Conservation (phyloP, 2,797 vertebrate genomes). For the Arrhamphus sclerolepis region DNA sequence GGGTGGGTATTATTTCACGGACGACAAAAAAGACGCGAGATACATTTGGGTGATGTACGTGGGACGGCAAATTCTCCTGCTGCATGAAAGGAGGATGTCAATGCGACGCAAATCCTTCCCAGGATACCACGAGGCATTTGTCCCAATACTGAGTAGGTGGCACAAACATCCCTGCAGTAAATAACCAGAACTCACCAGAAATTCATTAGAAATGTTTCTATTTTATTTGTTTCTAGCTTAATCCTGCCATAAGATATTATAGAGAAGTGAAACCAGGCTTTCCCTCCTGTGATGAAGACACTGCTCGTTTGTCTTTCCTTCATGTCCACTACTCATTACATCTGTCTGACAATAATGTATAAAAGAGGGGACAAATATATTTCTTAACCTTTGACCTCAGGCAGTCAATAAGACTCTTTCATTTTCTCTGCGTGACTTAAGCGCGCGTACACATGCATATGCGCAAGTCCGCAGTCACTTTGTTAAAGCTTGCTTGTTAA, state of each 20-base stretch:
- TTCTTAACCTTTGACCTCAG: constrained; percentile 56
- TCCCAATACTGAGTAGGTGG: constrained; percentile 50
- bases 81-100: constrained; percentile 27
- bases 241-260: constrained; percentile 19
- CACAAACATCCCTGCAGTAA: constrained; percentile 21
- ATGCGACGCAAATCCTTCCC: constrained; percentile 54
- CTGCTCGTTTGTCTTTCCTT: constrained; percentile 12
- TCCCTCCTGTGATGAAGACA: constrained; percentile 1
- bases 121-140: constrained; percentile 31
- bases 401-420: constrained; percentile 56
- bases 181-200: constrained; percentile 30
- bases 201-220: constrained; percentile 39
- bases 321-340: background rate
- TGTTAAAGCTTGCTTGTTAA: constrained; percentile 59
- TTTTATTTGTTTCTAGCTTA: constrained; percentile 51
- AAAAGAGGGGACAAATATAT: constrained; percentile 46
- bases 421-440: constrained; percentile 16
- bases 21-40: constrained; percentile 20
- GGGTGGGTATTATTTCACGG: constrained; percentile 23
- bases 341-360: constrained; percentile 32
- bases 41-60: constrained; percentile 22
- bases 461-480: constrained; percentile 23
- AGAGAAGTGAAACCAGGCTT: constrained; percentile 1
- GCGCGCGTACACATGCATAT: constrained; percentile 6
- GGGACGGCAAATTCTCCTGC: constrained; percentile 29